Percentiles rank a stretch among this genome's conserved stretches.
Conservation (phyloP, 1,140 invertebrate genomes). For the Apis mellifera region Amel_HAv3.1 CM009934.2:3729001-3729500, state of each 20-base stretch:
- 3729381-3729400: neutral
- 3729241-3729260: too few species aligned
- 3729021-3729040: too few species aligned
- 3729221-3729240: neutral
- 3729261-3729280: too few species aligned
- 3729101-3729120: neutral
- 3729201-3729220: neutral
- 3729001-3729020: too few species aligned
- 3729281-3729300: too few species aligned
- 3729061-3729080: too few species aligned
- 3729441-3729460: constrained; percentile 7
- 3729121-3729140: neutral
- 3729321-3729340: neutral
- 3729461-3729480: constrained; percentile 15
- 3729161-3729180: neutral
- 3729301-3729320: neutral
- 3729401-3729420: neutral
- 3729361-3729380: neutral
- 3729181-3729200: neutral
- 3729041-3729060: too few species aligned
- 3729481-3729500: constrained; percentile 9
- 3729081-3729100: too few species aligned
- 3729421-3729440: constrained; percentile 8
- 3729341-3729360: constrained; percentile 3
- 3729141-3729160: neutral